phyloP scores from a whole-genome alignment of 2,797 vertebrate species.

The Lophius americanus region DNA sequence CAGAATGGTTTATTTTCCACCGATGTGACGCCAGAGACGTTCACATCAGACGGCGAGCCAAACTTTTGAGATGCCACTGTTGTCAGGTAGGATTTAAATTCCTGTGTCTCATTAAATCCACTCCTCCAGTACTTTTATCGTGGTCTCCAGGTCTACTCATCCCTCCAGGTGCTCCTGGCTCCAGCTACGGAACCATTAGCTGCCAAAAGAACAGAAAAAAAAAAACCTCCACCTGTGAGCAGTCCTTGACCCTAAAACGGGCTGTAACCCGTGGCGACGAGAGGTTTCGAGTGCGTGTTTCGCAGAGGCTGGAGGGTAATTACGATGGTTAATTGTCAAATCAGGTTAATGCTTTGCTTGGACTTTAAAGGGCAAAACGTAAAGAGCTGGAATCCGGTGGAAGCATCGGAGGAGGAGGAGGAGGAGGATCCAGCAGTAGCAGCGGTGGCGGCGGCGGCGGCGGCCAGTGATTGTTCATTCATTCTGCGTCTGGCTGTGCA shows the following conservation, averaged over 20 bases:
- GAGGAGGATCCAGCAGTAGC: slow-evolving; percentile 12
- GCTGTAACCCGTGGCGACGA: not conserved
- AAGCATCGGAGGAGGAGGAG: slow-evolving; percentile 24
- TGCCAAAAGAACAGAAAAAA: not conserved
- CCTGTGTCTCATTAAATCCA: slow-evolving; percentile 30
- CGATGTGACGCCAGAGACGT: too few species aligned
- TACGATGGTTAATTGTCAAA: slow-evolving; percentile 31
- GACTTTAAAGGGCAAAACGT: slow-evolving; percentile 29
- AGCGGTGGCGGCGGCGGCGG: slow-evolving; percentile 47
- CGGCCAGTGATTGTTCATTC: slow-evolving; percentile 80
- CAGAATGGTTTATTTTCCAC: not conserved
- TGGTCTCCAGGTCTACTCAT: slow-evolving; percentile 27
- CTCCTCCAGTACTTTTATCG: slow-evolving; percentile 22
- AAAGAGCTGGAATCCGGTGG: slow-evolving; percentile 52
- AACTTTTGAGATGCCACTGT: slow-evolving; percentile 14
- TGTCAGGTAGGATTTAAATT: slow-evolving; percentile 47
- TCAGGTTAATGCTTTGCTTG: slow-evolving; percentile 18
- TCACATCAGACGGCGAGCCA: not conserved
- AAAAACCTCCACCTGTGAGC: not conserved
- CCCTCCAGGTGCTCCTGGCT: slow-evolving; percentile 30
- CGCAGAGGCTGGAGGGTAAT: slow-evolving; percentile 11
- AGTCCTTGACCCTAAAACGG: not conserved
- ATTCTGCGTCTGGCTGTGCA: slow-evolving; percentile 50
- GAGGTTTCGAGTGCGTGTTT: not conserved
- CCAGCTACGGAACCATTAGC: not conserved